Base-by-base conservation (phyloP, 1,140 invertebrate species). In the Drosophila asahinai region DNA sequence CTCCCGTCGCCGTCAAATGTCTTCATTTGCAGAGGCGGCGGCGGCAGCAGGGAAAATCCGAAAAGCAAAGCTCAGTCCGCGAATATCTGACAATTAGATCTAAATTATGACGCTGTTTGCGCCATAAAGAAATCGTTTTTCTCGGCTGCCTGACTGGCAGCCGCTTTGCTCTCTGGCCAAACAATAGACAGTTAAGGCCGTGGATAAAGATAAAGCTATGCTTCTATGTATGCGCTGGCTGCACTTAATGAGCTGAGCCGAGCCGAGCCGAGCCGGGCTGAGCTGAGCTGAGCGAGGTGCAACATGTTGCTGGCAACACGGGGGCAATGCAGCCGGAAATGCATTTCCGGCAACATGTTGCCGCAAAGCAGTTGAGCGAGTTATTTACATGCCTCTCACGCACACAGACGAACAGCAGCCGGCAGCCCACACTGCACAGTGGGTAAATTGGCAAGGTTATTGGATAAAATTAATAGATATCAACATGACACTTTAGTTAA, bases 81-180 rank as follows among this genome's bases (percentile, higher is more conserved):
- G 62, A 73, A 67, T 89, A 89, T 89, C 86, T 90, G 81, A 73
- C 86, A 90, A 89, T 90, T 90, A 89, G 86, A 89, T 89, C 84
- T 81, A 90, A 89, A 76, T 86, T 90, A 89, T 89, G 84, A 89
- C 78, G 78, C 81, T 86, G 86, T 90, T 90, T 79, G 86, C 63
- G 80, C 81, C 84, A 90, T 89, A 89, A 89, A 89, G 86, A 91
- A 89, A 86, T 80, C 83, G 83, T 73, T 87, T 89, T 80, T 63
- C 80, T 76, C 76, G 49, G 51, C 77, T 76, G 66, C 57, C 61
- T 42, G 59, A 55, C 72, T 61, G 81, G 54, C 54, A 57, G 54
- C 68, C 47, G 64, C 71, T 75, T 77, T 80, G 40, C 60, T 76
- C 63, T 71, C 63, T 71, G 48, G 47, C 73, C 67, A 77, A 81